Base-by-base conservation (phyloP, 2,113 vertebrate genomes). In the Asarcornis scutulata region DNA sequence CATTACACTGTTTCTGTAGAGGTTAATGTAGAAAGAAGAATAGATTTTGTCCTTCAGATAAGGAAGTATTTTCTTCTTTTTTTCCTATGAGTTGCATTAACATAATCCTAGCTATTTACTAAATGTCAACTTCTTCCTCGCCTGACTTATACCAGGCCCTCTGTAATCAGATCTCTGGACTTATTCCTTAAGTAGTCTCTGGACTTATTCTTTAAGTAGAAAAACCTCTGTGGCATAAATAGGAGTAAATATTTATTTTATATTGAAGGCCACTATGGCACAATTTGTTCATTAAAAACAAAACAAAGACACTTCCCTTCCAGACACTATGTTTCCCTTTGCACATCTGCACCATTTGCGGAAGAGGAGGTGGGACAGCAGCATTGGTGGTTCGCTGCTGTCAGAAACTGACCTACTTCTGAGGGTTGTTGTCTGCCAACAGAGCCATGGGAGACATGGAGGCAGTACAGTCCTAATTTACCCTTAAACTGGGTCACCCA, bases 231-330 rank as follows among this genome's bases (percentile, higher is more conserved):
- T 52, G 36, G 76, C 13, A 29, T 73, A 69, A 89, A 58, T 26
- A 40, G 14, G 25, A 77, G 38, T 92, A 96, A 97, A 97, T 96
- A 93, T 94, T 91, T 95, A 29, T 79, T 5, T 73, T 66, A 5
- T 32, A 4, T 14, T 32, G 78, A 64, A 87, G n/a, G 18, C 23
- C 79, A 32, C 15, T 66, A 16, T 42, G 52, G 76, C 34, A 3
- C 3, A 6, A 40, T 64, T 76, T 83, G 6, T 80, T 82, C 18
- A 27, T 53, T 52, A 75, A 56, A 20, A 79, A 64, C 58, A 82
- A 88, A 91, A 34, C 34, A 89, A 66, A 91, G 23, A 60, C 21
- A 36, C 25, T 40, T 22, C 48, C 44, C 22, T 89, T 93, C 66
- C 55, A 69, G 16, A 62, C 7, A 2, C 7, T 46, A 1, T 50